Evolutionary conservation across 2,888 invertebrate species (phyloP).

Genomic region (Orchesellides sinensis): DNA sequence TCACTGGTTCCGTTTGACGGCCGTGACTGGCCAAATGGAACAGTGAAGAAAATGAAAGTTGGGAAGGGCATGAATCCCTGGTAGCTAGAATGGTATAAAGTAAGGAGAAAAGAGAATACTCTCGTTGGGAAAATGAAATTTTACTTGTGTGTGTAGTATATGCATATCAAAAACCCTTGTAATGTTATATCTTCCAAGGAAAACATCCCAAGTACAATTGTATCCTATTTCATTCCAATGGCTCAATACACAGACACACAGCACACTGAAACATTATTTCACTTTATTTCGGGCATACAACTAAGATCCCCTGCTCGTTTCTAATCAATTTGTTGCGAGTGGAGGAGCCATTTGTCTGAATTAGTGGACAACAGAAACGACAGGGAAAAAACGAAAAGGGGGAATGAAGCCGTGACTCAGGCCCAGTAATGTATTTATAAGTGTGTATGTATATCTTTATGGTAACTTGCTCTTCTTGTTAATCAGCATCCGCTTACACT

Average conservation of each 20-base stretch:
- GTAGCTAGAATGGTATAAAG: neutral
- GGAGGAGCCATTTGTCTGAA: slow-evolving; percentile 75
- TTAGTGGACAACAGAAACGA: slow-evolving; percentile 75
- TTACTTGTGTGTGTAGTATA: neutral
- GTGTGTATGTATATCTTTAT: too few relatives aligned
- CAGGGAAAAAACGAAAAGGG: slow-evolving; percentile 64
- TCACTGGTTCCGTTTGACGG: slow-evolving; percentile 53
- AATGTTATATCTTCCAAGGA: neutral
- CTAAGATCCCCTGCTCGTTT: slow-evolving; percentile 72
- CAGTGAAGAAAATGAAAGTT: slow-evolving; percentile 60
- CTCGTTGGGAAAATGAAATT: slow-evolving; percentile 3
- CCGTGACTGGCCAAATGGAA: slow-evolving; percentile 65
- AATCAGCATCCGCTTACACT: slow-evolving; percentile 61
- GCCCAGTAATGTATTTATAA: slow-evolving; percentile 63
- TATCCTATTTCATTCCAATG: slow-evolving; percentile 33
- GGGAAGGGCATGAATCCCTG: slow-evolving; percentile 58
- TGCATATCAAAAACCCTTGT: neutral
- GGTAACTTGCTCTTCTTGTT: slow-evolving; percentile 55
- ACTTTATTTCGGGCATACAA: slow-evolving; percentile 5
- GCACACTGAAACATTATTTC: slow-evolving; percentile 20
- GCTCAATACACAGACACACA: slow-evolving; percentile 30
- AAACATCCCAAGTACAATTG: slow-evolving; percentile 51
- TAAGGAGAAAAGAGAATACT: neutral
- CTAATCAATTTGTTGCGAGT: slow-evolving; percentile 75
- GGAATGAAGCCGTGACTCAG: slow-evolving; percentile 61